Evolutionary conservation across 2,797 vertebrate species (phyloP).

Genomic region (Novumbra hubbsi): DNA sequence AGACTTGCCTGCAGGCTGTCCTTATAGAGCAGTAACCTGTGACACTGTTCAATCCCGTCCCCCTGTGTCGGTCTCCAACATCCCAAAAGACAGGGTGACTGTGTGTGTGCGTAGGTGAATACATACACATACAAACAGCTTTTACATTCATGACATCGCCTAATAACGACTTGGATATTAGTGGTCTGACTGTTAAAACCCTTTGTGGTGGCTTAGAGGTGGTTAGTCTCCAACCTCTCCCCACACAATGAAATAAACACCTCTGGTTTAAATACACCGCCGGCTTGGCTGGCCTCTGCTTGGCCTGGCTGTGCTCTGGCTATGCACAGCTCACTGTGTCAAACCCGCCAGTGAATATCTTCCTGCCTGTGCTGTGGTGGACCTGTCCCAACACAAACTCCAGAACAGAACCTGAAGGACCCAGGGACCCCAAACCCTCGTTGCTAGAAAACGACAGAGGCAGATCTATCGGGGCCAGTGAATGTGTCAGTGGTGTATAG

Average conservation of each 20-base stretch:
- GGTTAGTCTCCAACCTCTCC: constrained; percentile 17
- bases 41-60: constrained; percentile 62
- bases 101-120: constrained; percentile 10
- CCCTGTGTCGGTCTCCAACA: constrained; percentile 23
- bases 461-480: constrained; percentile 47
- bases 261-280: constrained; percentile 5
- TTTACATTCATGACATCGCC: not conserved
- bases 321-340: constrained; percentile 9
- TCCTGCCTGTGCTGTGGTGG: constrained; percentile 21
- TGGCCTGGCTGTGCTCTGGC: constrained; percentile 1
- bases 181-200: not conserved
- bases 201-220: not conserved
- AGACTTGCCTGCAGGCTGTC: constrained; percentile 56
- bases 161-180: not conserved
- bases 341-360: not conserved
- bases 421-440: constrained; percentile 5
- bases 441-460: not conserved
- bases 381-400: constrained; percentile 32
- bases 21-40: constrained; percentile 58
- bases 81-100: constrained; percentile 34
- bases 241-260: constrained; percentile 29
- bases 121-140: not conserved
- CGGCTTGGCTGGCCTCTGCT: constrained; percentile 8
- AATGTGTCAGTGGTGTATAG: constrained; percentile 57
- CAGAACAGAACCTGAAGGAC: constrained; percentile 22